phyloP scores from a whole-genome alignment of 2,113 vertebrate species.

The Eubucco bourcierii region DNA sequence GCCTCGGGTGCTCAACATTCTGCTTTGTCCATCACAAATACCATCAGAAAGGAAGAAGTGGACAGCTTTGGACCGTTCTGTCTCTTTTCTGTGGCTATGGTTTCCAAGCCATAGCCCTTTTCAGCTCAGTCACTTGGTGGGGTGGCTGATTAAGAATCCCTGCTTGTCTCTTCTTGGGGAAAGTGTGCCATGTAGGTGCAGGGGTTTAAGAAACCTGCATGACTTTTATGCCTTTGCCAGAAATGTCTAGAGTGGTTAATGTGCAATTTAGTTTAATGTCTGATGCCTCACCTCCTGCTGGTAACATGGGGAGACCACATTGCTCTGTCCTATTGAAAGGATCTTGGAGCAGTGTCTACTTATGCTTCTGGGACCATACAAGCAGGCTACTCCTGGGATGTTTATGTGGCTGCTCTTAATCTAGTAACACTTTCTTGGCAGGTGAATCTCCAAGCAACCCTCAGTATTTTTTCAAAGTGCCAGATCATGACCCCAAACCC shows the following conservation, averaged over 20 bases:
- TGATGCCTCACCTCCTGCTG: not conserved
- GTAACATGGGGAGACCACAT: not conserved
- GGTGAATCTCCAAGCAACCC: conserved; percentile 9
- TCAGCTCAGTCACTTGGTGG: not conserved
- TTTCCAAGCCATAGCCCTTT: not conserved
- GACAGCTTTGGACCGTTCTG: not conserved
- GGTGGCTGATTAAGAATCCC: not conserved
- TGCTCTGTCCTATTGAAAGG: not conserved
- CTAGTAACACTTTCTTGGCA: conserved; percentile 12
- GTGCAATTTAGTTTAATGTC: not conserved
- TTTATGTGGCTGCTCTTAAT: not conserved
- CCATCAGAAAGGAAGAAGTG: not conserved
- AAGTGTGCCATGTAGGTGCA: not conserved
- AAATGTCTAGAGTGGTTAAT: conserved; percentile 3
- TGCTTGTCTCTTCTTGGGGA: not conserved
- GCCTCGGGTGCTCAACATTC: not conserved
- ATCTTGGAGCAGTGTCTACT: not conserved
- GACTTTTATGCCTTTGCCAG: not conserved
- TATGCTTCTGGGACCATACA: not conserved
- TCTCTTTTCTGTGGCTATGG: not conserved
- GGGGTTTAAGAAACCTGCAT: not conserved
- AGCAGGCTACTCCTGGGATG: not conserved
- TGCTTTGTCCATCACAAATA: not conserved
- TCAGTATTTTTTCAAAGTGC: conserved; percentile 64
- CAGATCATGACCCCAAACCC: not conserved